Conservation (phyloP, 2,113 vertebrate genomes). For the Poicephalus gulielmi region DNA sequence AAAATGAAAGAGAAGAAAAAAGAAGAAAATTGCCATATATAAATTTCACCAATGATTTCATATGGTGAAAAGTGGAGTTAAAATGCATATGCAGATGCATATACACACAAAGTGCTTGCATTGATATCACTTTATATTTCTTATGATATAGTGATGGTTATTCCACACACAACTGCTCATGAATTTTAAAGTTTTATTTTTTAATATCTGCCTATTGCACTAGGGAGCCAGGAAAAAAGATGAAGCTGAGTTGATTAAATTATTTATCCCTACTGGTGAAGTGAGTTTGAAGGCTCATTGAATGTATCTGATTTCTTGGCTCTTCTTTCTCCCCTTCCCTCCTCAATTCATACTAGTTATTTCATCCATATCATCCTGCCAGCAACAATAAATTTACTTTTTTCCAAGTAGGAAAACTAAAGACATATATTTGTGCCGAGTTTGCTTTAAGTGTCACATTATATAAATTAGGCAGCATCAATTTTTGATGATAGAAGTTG, state of each 20-base stretch:
- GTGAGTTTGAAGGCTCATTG: conserved; percentile 83
- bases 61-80: conserved; percentile 6
- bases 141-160: conserved; percentile 44
- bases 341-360: conserved; percentile 71
- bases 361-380: conserved; percentile 77
- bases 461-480: conserved; percentile 50
- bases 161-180: conserved; percentile 61
- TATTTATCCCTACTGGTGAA: conserved; percentile 77
- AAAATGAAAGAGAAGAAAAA: not conserved
- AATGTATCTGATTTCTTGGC: conserved; percentile 70
- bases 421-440: conserved; percentile 68
- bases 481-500: conserved; percentile 42
- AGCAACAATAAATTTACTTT: conserved; percentile 73
- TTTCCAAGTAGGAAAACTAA: conserved; percentile 73
- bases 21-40: not conserved
- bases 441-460: conserved; percentile 69
- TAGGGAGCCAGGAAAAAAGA: conserved; percentile 69
- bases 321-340: conserved; percentile 61
- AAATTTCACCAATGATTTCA: conserved; percentile 24
- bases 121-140: conserved; percentile 40
- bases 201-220: conserved; percentile 75
- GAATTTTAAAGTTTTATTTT: conserved; percentile 77
- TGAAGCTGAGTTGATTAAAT: conserved; percentile 74
- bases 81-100: not conserved
- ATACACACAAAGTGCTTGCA: not conserved